These are phyloP conservation scores for Apostichopus californicus DNA, from an alignment of 35 echinoderm and acorn worm species.

Conservation along the genomic window DNA sequence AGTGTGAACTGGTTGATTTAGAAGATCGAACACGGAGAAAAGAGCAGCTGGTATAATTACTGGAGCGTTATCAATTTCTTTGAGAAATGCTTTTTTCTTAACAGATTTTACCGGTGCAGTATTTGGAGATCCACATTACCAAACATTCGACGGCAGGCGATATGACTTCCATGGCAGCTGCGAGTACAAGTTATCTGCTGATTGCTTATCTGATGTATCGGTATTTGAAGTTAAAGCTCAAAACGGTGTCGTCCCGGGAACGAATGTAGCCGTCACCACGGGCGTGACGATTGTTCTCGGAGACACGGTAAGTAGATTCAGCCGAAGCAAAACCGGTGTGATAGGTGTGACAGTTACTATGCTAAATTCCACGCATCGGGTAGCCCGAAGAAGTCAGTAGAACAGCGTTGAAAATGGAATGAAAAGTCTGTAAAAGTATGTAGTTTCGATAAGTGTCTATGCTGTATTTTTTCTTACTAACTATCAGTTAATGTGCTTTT, in stretches of 20 bases:
- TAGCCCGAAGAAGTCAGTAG: not conserved
- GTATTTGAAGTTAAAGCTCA: constrained; percentile 37
- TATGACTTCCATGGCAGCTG: constrained; percentile 52
- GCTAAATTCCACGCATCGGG: not conserved
- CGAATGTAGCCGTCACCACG: not conserved
- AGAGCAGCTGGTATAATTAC: too few relatives aligned
- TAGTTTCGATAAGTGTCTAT: too few relatives aligned
- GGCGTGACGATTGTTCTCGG: constrained; percentile 11
- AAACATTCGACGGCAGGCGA: constrained; percentile 48
- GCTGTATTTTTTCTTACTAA: too few relatives aligned
- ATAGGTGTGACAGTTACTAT: not conserved
- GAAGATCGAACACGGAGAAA: too few relatives aligned
- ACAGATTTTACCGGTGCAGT: not conserved
- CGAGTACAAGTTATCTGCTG: constrained; percentile 49
- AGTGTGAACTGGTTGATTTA: too few relatives aligned
- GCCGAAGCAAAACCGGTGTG: not conserved
- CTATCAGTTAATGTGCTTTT: too few relatives aligned
- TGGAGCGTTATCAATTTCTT: too few relatives aligned
- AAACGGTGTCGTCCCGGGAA: not conserved
- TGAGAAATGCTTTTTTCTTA: too few relatives aligned
- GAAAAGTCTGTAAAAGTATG: too few relatives aligned
- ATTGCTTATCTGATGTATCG: constrained; percentile 50
- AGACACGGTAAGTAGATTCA: not conserved
- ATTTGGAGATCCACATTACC: constrained; percentile 59
- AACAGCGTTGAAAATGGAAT: not conserved